Evolutionary conservation across 2,797 vertebrate genomes (phyloP).

Genomic region (Scomberomorus guttatus): DNA sequence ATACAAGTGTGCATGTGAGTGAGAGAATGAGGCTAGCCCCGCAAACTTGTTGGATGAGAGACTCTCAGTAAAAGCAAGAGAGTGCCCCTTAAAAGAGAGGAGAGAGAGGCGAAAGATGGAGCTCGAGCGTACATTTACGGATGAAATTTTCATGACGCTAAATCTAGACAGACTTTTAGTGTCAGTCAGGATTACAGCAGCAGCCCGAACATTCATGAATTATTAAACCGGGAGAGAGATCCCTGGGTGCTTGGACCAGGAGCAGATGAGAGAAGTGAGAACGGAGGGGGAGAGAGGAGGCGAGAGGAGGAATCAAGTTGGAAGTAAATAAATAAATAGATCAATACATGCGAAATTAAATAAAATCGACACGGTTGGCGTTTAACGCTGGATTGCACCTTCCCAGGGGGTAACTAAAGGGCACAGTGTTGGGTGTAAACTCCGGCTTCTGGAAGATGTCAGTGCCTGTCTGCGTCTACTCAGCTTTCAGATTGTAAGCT

Average conservation of each 20-base stretch:
- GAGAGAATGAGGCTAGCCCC: slow-evolving; percentile 46
- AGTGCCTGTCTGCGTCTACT: slow-evolving; percentile 34
- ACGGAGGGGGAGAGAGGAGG: slow-evolving; percentile 19
- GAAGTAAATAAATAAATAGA: slow-evolving; percentile 78
- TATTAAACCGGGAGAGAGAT: slow-evolving; percentile 82
- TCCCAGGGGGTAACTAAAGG: neutral
- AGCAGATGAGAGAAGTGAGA: slow-evolving; percentile 48
- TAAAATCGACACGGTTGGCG: slow-evolving; percentile 4
- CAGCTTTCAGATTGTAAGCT: slow-evolving; percentile 35
- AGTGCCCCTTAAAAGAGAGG: slow-evolving; percentile 58
- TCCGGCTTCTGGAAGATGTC: slow-evolving; percentile 24
- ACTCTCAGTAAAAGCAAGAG: slow-evolving; percentile 58
- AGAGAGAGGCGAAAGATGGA: slow-evolving; percentile 49
- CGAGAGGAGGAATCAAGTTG: slow-evolving; percentile 44
- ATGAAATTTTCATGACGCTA: slow-evolving; percentile 89
- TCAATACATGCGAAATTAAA: slow-evolving; percentile 59
- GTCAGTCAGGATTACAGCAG: slow-evolving; percentile 88
- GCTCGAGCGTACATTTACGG: slow-evolving; percentile 76
- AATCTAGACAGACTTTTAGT: slow-evolving; percentile 91
- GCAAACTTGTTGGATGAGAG: slow-evolving; percentile 31
- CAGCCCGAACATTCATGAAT: slow-evolving; percentile 84
- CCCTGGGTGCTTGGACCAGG: slow-evolving; percentile 63
- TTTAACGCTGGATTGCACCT: slow-evolving; percentile 24
- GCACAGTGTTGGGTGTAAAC: slow-evolving; percentile 2
- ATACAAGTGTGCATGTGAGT: slow-evolving; percentile 34